Base-by-base conservation (phyloP, 2,888 invertebrate species). In the Zygaena filipendulae region DNA sequence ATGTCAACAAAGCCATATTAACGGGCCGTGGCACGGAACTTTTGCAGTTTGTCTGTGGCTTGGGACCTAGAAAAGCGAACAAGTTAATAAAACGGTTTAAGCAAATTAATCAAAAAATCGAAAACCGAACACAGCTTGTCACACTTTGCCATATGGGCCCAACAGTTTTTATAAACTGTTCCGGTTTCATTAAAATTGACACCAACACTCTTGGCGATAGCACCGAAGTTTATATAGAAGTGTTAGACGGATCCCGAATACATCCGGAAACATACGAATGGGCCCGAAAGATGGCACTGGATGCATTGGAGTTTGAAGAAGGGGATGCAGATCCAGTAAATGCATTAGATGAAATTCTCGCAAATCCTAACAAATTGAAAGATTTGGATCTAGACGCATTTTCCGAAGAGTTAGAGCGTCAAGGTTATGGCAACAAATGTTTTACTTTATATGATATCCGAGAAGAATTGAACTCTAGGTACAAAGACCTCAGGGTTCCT, bases 221-320 rank as follows among this genome's bases (percentile, higher is more conserved):
- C 55, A 96, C 96, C 0, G 96, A 97, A 54, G 92, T 94, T 0
- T 97, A 96, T 50, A 94, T 97, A 1, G 92, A 97, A 77, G 95
- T 97, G 2, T 75, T 99, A 27, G 99, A 99, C 57, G 97, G 97
- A 0, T 97, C 98, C 1, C 84, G 99, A 45, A 97, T 99, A 1
- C 99, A 99, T 75, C 98, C 98, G 0, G 99, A 99, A 77, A 96
- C 97, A 0, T 99, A 99, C 63, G 99, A 99, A 57, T 98, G 98
- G 98, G 99, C 99, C 0, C 82, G 98, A 21, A 99, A 99, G 75
- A 99, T 99, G 98, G 99, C 99, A 0, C 97, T 98, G 1, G 99
- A 99, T 68, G 99, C 99, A 1, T 75, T 99, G 24, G 99, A 99
- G 51, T 97, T 97, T 49, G 97, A 98, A 54, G 97, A 97, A 52